A percentile compares a stretch with the other conserved stretches of the same genome.
Conservation (phyloP, 1,140 invertebrate species). For the Mylabris phalerata region DNA sequence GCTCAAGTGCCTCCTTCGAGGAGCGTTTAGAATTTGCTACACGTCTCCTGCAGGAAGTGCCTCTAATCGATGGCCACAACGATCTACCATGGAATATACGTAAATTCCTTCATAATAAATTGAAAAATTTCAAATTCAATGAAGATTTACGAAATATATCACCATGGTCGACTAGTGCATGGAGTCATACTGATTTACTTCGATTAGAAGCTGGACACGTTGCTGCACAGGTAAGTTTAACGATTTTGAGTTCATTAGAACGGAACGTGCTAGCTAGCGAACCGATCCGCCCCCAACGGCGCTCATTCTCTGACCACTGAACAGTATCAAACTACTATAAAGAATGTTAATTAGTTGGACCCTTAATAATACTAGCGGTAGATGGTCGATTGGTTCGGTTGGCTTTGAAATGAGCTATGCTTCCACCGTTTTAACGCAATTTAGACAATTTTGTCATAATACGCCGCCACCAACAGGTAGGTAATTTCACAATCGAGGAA, state of each 20-base stretch:
- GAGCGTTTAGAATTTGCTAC: slow-evolving; percentile 56
- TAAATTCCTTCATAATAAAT: slow-evolving; percentile 78
- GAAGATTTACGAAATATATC: slow-evolving; percentile 66
- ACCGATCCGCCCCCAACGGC: too few species aligned
- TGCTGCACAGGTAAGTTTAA: slow-evolving; percentile 68
- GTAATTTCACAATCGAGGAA: too few species aligned
- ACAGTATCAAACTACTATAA: too few species aligned
- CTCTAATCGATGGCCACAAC: slow-evolving; percentile 75
- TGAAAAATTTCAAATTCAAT: slow-evolving; percentile 69
- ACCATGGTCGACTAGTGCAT: slow-evolving; percentile 68
- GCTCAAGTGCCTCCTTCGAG: slow-evolving; percentile 56
- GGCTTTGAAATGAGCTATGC: too few species aligned
- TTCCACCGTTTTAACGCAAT: too few species aligned
- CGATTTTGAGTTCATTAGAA: not conserved
- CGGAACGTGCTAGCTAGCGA: too few species aligned
- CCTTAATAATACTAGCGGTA: too few species aligned
- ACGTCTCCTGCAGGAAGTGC: slow-evolving; percentile 53
- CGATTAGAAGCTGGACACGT: slow-evolving; percentile 70
- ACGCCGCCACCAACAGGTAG: too few species aligned
- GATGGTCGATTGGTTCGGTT: too few species aligned
- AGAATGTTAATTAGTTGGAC: too few species aligned
- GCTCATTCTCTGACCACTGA: too few species aligned
- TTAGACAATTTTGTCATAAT: too few species aligned
- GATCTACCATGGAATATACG: slow-evolving; percentile 86
- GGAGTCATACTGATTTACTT: slow-evolving; percentile 79